Percentiles rank a stretch among this genome's conserved stretches.
Evolutionary conservation across 2,113 vertebrate species (phyloP).

Genomic region (Psilopogon haemacephalus): DNA sequence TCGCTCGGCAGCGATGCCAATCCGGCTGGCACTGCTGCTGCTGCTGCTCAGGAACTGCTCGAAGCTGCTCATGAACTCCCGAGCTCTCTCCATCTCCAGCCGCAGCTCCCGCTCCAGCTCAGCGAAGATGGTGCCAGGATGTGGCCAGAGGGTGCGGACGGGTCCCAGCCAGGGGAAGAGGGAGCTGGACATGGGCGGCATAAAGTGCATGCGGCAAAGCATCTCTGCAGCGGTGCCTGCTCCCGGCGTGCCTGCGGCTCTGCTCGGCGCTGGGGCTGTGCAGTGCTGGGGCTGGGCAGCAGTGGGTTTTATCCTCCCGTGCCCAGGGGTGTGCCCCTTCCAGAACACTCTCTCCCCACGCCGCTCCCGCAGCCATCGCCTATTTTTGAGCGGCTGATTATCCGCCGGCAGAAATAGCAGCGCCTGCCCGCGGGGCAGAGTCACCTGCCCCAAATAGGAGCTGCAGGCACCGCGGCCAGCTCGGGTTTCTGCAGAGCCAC

Average conservation of each 20-base stretch:
- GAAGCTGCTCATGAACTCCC: constrained; percentile 60
- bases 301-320: constrained; percentile 30
- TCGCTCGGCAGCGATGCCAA: not conserved
- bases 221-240: not conserved
- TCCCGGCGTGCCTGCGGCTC: not conserved
- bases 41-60: constrained; percentile 10
- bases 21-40: not conserved
- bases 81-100: constrained; percentile 43
- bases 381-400: constrained; percentile 66
- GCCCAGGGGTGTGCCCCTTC: constrained; percentile 44
- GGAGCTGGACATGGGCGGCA: not conserved
- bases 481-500: constrained; percentile 58
- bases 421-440: constrained; percentile 4
- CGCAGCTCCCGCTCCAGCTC: constrained; percentile 56
- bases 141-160: constrained; percentile 56
- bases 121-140: constrained; percentile 24
- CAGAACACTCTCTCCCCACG: constrained; percentile 51
- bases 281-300: not conserved
- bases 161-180: constrained; percentile 47
- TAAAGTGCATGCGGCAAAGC: constrained; percentile 63
- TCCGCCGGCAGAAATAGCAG: constrained; percentile 49
- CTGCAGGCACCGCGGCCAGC: not conserved
- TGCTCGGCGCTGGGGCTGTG: not conserved
- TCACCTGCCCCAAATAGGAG: constrained; percentile 52
- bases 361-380: constrained; percentile 30